Evolutionary conservation across 2,888 invertebrate genomes (phyloP), one percentile per base, ranked within the genome.

Genomic region (Xestia ashworthii): DNA sequence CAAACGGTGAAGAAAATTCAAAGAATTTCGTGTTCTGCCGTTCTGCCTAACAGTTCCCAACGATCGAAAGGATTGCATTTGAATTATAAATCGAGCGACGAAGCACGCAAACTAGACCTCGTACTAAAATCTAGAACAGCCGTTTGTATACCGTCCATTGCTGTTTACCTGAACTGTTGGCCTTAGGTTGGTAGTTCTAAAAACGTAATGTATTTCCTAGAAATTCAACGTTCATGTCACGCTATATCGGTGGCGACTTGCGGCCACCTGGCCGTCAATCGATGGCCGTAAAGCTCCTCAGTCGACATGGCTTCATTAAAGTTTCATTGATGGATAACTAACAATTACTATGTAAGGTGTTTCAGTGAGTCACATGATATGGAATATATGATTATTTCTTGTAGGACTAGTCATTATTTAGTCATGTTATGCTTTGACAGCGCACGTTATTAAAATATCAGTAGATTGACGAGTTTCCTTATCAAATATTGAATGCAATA

Each of bases 81-180:
- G 76, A 70, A 82, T 90, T 86, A 90, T 87, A 82, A 80, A 87
- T 87, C 76, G 58, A 44, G 71, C 62, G 25, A 73, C 78, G 78
- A 62, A 67, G 46, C 83, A 83, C 78, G 83, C 78, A 48, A 83
- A 48, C 78, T n/a, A 60, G 60, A 48, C 58, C 32, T 41, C 25
- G 60, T 69, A 65, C 48, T 14, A 69, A 19, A 44, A 64, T 38
- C 38, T 48, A 48, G 64, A 66, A 86, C 25, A 69, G 53, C 25
- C 44, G 44, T 55, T 44, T 66, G 71, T 76, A 60, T 25, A 9
- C 12, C 22, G 50, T 75, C 55, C 71, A 82, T 66, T 67, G 69
- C 70, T 67, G 62, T 71, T 68, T 82, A 66, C 50, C 25, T 69
- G 53, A 83, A 66, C 74, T 65, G 38, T 64, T 65, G 55, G 71